Conservation (phyloP, 30 jellyfish, hydroid and myxozoan species). For the Chrysaora quinquecirrha region DNA sequence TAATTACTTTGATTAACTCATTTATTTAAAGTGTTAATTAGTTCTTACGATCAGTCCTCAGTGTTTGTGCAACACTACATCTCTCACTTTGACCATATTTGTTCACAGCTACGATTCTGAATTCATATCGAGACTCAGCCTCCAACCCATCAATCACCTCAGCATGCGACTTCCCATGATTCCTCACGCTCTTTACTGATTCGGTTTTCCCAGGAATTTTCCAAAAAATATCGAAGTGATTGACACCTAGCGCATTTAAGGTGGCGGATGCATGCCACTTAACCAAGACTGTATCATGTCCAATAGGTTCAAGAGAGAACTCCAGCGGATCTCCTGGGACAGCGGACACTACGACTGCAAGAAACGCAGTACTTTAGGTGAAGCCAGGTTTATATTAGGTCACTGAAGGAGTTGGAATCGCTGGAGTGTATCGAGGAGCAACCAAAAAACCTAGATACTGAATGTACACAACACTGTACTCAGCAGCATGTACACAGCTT, state of each 20-base stretch:
- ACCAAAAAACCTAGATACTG: too few relatives aligned
- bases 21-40: too few relatives aligned
- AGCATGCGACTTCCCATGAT: constrained; percentile 6
- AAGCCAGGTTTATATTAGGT: background rate
- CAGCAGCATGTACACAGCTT: too few relatives aligned
- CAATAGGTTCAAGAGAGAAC: constrained; percentile 37
- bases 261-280: constrained; percentile 34
- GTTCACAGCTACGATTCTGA: constrained; percentile 56
- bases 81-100: constrained; percentile 54
- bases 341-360: constrained; percentile 25
- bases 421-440: too few relatives aligned
- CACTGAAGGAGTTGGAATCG: too few relatives aligned
- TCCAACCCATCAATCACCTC: constrained; percentile 52
- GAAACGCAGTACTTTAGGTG: background rate
- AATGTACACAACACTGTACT: too few relatives aligned
- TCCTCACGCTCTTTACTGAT: constrained; percentile 43
- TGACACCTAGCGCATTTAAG: constrained; percentile 2
- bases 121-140: constrained; percentile 42
- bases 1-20: too few relatives aligned
- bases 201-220: constrained; percentile 6
- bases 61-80: constrained; percentile 48
- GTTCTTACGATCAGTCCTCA: constrained; percentile 37
- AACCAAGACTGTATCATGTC: constrained; percentile 29
- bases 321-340: constrained; percentile 59
- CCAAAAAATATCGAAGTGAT: constrained; percentile 54